Evolutionary conservation across 2,113 vertebrate species (phyloP), one percentile per base, ranked within the genome.

Genomic region (Puffinus mauretanicus): DNA sequence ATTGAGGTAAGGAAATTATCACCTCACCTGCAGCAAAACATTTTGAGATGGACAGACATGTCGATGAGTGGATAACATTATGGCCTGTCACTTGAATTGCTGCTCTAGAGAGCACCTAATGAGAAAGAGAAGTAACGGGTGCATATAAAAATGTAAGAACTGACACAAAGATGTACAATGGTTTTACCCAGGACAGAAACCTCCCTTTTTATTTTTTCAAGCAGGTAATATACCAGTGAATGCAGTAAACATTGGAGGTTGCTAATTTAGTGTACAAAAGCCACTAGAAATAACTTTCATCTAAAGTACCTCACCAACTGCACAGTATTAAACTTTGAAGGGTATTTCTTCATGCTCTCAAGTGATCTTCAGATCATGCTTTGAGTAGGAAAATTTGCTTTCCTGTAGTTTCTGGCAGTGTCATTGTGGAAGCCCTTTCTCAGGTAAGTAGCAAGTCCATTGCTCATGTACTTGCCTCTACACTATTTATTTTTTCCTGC

Each of bases 81-180:
- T 22, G 72, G 72, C 24, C 82, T 95, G 93, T 67, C 92, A 93
- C 80, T 82, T 11, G 61, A 86, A 40, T 1, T 76, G 88, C 65
- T 94, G 88, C 92, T 86, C 76, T 51, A 36, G 61, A 86, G 67
- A 95, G 69, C 94, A 94, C 80, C 44, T 94, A 75, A 96, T 69
- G 77, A 80, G 72, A 88, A 72, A 67, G 77, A 79, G 46, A 38
- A 69, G 64, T 49, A 88, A 19, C 7, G 5, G 76, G 54, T 60
- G 51, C 40, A 36, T 38, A 61, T 15, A 64, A 81, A 79, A 67
- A 80, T 1, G 11, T 42, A 69, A 52, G 34, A 81, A 34, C 32
- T 85, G 88, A 65, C 62, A 82, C 27, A 62, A 60, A 86, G 22
- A 93, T 16, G 13, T 67, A 7, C 61, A 64, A 10, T 22, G 20